Evolutionary conservation across 2,113 vertebrate species (phyloP).

Genomic region (Spermophilus dauricus): DNA sequence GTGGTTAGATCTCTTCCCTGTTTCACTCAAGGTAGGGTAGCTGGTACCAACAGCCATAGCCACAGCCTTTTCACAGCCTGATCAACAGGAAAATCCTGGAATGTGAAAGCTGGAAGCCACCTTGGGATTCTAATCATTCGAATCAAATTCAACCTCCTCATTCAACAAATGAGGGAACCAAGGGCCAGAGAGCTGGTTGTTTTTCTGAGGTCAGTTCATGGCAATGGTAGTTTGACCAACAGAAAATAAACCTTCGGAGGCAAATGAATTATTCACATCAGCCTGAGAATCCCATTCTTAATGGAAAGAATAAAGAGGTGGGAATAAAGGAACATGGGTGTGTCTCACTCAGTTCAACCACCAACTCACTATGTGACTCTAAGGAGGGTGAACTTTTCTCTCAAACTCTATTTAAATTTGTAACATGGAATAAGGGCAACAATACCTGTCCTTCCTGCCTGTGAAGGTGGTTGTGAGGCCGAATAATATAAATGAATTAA

Average conservation of each 20-base stretch:
- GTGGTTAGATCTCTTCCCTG: not conserved
- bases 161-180: slow-evolving; percentile 10
- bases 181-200: not conserved
- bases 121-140: not conserved
- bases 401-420: not conserved
- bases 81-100: not conserved
- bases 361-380: not conserved
- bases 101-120: not conserved
- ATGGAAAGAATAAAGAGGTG: not conserved
- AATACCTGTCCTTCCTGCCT: not conserved
- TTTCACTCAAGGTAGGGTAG: not conserved
- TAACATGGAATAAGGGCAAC: not conserved
- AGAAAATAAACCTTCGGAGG: not conserved
- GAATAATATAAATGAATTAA: not conserved
- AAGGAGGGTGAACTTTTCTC: not conserved
- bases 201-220: not conserved
- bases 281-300: not conserved
- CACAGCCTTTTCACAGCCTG: not conserved
- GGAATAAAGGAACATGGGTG: not conserved
- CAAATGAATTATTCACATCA: not conserved
- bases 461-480: not conserved
- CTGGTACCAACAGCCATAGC: not conserved
- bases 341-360: not conserved
- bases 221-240: not conserved
- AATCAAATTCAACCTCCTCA: not conserved